Evolutionary conservation across 64 coral and sea anemone species (phyloP), one percentile per base, ranked within the genome.

Genomic region (Acropora tenuis): DNA sequence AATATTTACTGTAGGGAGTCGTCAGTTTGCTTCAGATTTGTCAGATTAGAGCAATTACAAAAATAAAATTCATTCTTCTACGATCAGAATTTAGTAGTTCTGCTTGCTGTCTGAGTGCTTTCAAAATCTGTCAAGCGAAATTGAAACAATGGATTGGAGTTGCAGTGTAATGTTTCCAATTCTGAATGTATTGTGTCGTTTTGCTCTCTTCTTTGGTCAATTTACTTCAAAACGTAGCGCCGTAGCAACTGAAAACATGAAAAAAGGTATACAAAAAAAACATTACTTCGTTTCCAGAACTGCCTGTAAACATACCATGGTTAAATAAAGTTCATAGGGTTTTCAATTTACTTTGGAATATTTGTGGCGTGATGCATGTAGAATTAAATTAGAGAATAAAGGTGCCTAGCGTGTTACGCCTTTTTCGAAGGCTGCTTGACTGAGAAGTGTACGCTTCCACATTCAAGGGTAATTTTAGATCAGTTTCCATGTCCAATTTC

Each of bases 1-100:
- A 85, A 85, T 85, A 85, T 85, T 85, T 85, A 85, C 82, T 47
- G 6, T 69, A 72, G 44, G 15, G 43, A 71, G 82, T 85, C 65
- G 20, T 85, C 47, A 85, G 47, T 65, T 69, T 40, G 61, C 72
- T 85, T 65, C 5, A 71, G 60, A 20, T 44, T 69, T 71, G 6
- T 65, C 42, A 49, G 48, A 40, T 19, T 7, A 7, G 61, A 46
- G 47, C 43, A 40, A 20, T 30, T 44, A 85, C 72, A 68, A 18
- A 71, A 85, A 48, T 17, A 20, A 69, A 40, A 43, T 71, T 46
- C 61, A 47, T 85, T 85, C 82, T 85, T 8, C 13, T 48, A 12
- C 45, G 45, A 85, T 83, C 61, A 19, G 40, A 68, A 72, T 71
- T 48, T 30, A 49, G 4, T 69, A 48, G 65, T 3, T 78, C 49